These are phyloP conservation scores for Elegia similella DNA, from an alignment of 2,888 invertebrate species.

Conservation along the genomic window DNA sequence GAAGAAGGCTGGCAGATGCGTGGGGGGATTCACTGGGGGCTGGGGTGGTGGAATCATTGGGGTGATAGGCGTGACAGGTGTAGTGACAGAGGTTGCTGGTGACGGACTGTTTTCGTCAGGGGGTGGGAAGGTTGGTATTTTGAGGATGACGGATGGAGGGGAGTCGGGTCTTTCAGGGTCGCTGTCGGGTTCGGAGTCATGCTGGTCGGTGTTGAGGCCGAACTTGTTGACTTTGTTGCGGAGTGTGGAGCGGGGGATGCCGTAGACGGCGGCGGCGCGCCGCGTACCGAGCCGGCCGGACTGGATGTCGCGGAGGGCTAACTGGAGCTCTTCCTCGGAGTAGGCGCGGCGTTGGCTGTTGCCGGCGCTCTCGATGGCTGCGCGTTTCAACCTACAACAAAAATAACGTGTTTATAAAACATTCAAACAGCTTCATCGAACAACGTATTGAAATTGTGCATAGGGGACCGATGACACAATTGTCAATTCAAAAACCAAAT, in stretches of 20 bases:
- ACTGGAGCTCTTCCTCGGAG: conserved; percentile 97
- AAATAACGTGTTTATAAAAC: no score
- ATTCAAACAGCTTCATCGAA: no score
- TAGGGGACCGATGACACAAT: no score
- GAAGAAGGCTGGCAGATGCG: conserved; percentile 57
- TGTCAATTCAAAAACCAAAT: no score
- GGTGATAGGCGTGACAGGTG: conserved; percentile 71
- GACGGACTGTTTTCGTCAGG: conserved; percentile 74
- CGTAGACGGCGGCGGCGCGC: conserved; percentile 96
- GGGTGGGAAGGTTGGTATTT: conserved; percentile 95
- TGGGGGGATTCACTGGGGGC: conserved; percentile 58
- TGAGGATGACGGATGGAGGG: conserved; percentile 89
- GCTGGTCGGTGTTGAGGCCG: conserved; percentile 85
- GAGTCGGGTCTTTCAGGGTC: conserved; percentile 75
- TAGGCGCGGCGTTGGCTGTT: conserved; percentile 89
- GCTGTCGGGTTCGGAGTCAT: conserved; percentile 82
- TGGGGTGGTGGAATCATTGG: conserved; percentile 69
- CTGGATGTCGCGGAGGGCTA: conserved; percentile 96
- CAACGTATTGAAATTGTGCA: no score
- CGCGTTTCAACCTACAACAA: conserved; percentile 74
- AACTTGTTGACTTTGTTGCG: conserved; percentile 96
- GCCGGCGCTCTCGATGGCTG: conserved; percentile 46
- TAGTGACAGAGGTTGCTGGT: conserved; percentile 68
- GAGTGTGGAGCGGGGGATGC: conserved; percentile 97
- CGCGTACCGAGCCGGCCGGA: conserved; percentile 95